Base-by-base conservation (phyloP, 2,888 invertebrate genomes). In the Meganola albula region DNA sequence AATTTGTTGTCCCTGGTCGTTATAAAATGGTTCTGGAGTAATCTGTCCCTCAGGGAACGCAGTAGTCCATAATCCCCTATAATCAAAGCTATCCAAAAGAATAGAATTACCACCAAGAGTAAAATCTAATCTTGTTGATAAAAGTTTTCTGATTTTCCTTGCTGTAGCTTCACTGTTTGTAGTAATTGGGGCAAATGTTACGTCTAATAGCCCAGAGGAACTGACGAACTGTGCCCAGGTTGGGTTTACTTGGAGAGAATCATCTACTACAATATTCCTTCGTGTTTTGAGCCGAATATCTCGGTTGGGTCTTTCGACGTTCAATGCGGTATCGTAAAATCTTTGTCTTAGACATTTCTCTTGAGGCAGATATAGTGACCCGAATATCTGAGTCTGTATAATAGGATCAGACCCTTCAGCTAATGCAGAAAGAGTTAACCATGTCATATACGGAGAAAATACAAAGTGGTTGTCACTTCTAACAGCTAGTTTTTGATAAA, bases 361-460 rank as follows among this genome's bases (percentile, higher is more conserved):
- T 34, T 47, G 25, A 2, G 64, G 62, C 3, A 64, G 25, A n/a
- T 47, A 28, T 1, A 66, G 33, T 2, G 36, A 25, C 3, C 34
- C 5, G 20, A 60, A 51, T 1, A 58, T 10, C 25, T 46, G 27
- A 10, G 27, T 34, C 24, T 55, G 51, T 1, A 39, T 28, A 1
- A 26, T 29, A 2, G 34, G 41, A 4, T 57, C 53, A 0, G 57
- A 38, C 0, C 57, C 53, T 36, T 63, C 67, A 0, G 63, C 55
- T 18, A 68, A 29, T 1, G 58, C 55, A 2, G 63, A 40, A 2
- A 66, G 21, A 0, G 58, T 43, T 1, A 58, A 13, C 68, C 66
- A 68, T 1, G 61, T 43, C 0, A 53, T 44, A 7, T 36, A 44
- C 0, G 60, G 59, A 0, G 66, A 66, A 12, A 60, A 35, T 0